Base-by-base conservation (phyloP, 2,797 vertebrate genomes). In the Microhierax caerulescens region DNA sequence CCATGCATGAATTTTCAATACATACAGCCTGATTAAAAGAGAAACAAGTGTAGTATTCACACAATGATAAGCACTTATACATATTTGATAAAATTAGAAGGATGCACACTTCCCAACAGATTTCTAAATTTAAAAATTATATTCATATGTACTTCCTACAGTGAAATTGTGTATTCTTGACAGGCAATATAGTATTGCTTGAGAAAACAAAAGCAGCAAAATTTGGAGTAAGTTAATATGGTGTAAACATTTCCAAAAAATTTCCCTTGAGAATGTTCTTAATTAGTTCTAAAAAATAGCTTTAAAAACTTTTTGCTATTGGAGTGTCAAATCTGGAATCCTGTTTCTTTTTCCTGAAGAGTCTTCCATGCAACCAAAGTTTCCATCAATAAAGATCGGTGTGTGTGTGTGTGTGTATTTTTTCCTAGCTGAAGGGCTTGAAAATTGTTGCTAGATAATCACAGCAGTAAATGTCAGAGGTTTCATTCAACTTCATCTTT, bases 1-100 rank as follows among this genome's bases (percentile, higher is more conserved):
- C 78, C 98, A 99, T 98, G 95, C 99, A 99, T 69, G 99, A 98
- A 87, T 99, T 99, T 98, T 99, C 99, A 93, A 99, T 96, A 97
- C 99, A 99, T 85, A 99, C 99, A 86, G 99, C 98, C 99, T 99
- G 93, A 73, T n/a, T 60, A 95, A 96, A 95, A 93, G 61, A 95
- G 28, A 89, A 88, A 70, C 2, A 56, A 54, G 4, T 11, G 43
- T 25, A 73, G 18, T 88, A 17, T 69, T 90, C 18, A 67, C 8
- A 59, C 24, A 50, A 5, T 20, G 9, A 41, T 50, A 60, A 4
- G 47, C 17, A 59, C 17, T 37, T 61, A n/a, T 79, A 61, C 3
- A 11, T 51, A 51, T 64, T 39, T 63, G 23, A 39, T 21, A 61
- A 76, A 63, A 73, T 39, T 7, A 48, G 13, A 54, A 21, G 9